Percentiles rank a stretch among this genome's conserved stretches.
Conservation (phyloP, 2,113 vertebrate species). For the Steatornis caripensis region DNA sequence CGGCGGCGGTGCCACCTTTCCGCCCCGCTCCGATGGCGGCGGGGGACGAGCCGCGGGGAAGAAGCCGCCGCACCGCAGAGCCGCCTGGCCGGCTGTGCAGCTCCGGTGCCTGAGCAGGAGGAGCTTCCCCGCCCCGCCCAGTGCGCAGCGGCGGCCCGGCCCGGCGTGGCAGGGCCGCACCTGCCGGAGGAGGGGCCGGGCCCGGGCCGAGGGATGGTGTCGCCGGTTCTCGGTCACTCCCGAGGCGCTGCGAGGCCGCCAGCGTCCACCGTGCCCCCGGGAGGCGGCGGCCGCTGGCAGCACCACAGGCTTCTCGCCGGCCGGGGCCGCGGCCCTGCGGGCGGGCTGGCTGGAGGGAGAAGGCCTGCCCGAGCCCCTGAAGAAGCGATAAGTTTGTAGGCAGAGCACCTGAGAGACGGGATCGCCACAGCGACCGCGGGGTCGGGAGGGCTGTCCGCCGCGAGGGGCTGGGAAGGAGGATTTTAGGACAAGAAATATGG, state of each 20-base stretch:
- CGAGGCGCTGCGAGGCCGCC: fast-evolving
- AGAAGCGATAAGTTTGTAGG: neutral
- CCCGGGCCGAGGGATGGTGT: neutral
- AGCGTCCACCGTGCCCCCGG: no score
- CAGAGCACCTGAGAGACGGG: neutral
- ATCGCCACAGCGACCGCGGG: neutral
- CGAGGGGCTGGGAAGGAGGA: no score
- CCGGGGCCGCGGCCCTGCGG: neutral
- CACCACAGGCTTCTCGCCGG: neutral
- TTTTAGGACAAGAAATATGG: neutral
- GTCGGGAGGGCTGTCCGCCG: no score
- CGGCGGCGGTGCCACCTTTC: no score
- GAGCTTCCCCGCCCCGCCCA: slow-evolving; percentile 7
- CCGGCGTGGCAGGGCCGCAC: neutral
- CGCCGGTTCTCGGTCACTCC: no score
- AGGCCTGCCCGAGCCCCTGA: neutral
- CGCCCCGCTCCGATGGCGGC: no score
- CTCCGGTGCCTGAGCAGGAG: neutral
- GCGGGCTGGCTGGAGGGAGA: neutral
- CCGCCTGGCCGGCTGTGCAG: neutral
- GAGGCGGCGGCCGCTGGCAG: no score
- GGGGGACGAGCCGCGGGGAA: neutral
- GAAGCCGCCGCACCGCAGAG: neutral
- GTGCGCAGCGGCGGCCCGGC: slow-evolving; percentile 17
- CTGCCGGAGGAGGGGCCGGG: neutral